Conservation (phyloP, 2,113 vertebrate species). For the Oryzias melastigma region DNA sequence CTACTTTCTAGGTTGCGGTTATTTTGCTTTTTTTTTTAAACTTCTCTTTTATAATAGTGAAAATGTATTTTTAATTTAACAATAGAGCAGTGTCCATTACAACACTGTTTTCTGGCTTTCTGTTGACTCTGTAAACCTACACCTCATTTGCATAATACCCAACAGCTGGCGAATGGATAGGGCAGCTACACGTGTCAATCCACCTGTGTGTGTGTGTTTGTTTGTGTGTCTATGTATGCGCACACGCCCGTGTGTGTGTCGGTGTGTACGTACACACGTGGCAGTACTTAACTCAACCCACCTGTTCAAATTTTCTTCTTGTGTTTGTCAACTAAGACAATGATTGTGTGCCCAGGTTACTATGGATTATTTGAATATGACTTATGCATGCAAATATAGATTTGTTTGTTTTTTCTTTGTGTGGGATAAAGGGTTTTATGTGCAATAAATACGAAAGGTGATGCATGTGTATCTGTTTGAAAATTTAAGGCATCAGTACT, state of each 20-base stretch:
- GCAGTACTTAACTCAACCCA: slow-evolving; percentile 41
- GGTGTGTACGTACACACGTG: slow-evolving; percentile 13
- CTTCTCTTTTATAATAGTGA: slow-evolving; percentile 2
- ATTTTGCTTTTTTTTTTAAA: neutral
- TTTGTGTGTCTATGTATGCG: slow-evolving; percentile 22
- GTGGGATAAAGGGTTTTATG: neutral
- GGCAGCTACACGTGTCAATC: slow-evolving; percentile 63
- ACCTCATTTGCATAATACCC: slow-evolving; percentile 69
- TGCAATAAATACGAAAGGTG: slow-evolving; percentile 1
- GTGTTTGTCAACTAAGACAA: slow-evolving; percentile 35
- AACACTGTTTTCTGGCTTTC: slow-evolving; percentile 38
- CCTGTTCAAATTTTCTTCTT: slow-evolving; percentile 61
- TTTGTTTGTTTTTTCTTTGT: slow-evolving; percentile 12
- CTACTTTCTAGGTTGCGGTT: slow-evolving; percentile 5
- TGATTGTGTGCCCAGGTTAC: slow-evolving; percentile 13
- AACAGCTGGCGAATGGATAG: slow-evolving; percentile 69
- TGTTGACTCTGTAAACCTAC: slow-evolving; percentile 74
- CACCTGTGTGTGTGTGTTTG: slow-evolving; percentile 49
- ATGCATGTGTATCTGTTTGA: neutral
- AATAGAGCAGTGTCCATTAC: slow-evolving; percentile 9
- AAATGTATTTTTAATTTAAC: slow-evolving; percentile 24
- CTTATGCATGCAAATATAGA: slow-evolving; percentile 23
- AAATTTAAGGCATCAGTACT: neutral
- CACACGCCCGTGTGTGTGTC: slow-evolving; percentile 16
- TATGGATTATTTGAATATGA: slow-evolving; percentile 35